Percentiles rank a stretch among this genome's conserved stretches.
Conservation (phyloP, 2,888 invertebrate species). For the Papilio elwesi region DNA sequence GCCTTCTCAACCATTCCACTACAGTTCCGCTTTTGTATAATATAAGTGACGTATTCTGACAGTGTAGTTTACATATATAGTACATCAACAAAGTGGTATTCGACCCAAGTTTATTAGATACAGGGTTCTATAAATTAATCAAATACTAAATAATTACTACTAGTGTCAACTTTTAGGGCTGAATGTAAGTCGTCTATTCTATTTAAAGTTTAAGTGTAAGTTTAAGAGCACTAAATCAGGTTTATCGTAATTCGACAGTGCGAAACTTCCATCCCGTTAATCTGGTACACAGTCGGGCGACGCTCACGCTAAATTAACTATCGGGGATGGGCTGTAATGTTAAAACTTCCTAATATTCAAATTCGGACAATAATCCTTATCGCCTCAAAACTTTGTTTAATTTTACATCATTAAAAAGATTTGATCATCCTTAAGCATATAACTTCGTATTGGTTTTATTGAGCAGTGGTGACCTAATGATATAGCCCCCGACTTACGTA, state of each 20-base stretch:
- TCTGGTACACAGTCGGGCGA: conserved; percentile 18
- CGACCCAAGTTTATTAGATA: too few species aligned
- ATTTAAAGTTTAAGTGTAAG: conserved; percentile 14
- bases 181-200: conserved; percentile 1
- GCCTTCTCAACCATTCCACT: conserved; percentile 69
- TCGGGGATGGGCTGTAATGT: conserved; percentile 11
- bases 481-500: too few species aligned
- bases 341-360: conserved; percentile 10
- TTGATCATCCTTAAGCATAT: too few species aligned
- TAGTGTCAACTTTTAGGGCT: too few species aligned
- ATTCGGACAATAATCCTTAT: conserved; percentile 22
- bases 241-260: conserved; percentile 21
- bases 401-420: too few species aligned
- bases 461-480: too few species aligned
- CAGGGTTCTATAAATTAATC: too few species aligned
- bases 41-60: too few species aligned
- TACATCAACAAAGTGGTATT: too few species aligned
- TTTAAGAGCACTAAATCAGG: conserved; percentile 24
- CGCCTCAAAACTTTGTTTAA: neutral
- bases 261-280: conserved; percentile 27
- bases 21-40: neutral
- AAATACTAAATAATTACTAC: too few species aligned
- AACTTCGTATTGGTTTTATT: too few species aligned
- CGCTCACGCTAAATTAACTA: conserved; percentile 32
- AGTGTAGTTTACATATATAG: too few species aligned